Conservation (phyloP, 2,113 vertebrate species). For the Sinocyclocheilus maitianheensis region DNA sequence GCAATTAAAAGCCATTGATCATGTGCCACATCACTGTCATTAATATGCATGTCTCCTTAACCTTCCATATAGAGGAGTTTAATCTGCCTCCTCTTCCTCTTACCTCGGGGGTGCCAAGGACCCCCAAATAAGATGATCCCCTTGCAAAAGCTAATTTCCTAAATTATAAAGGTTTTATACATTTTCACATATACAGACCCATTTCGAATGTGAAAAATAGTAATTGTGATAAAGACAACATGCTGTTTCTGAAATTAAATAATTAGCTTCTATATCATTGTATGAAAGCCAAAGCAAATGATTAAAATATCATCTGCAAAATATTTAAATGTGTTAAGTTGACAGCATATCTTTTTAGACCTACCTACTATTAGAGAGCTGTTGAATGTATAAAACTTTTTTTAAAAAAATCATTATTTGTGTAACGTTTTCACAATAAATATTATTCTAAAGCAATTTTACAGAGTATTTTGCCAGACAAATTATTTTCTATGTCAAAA, state of each 20-base stretch:
- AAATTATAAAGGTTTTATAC: background rate
- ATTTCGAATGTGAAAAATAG: background rate
- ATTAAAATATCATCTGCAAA: background rate
- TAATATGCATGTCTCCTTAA: conserved; percentile 99
- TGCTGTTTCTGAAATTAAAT: background rate
- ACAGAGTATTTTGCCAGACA: background rate
- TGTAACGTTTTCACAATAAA: background rate
- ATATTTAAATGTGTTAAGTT: no score
- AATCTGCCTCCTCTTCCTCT: background rate
- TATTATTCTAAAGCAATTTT: background rate
- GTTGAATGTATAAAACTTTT: no score
- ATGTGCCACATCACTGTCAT: conserved; percentile 80
- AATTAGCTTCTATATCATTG: background rate
- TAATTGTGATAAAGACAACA: background rate
- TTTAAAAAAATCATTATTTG: no score
- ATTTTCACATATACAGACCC: background rate
- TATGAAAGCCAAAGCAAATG: background rate
- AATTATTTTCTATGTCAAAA: background rate
- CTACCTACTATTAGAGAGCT: no score
- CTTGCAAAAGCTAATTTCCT: background rate
- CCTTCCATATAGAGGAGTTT: conserved; percentile 59
- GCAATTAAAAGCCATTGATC: conserved; percentile 98
- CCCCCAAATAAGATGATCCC: background rate
- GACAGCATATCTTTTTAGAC: no score
- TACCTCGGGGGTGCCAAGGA: background rate